Conservation (phyloP, 2,113 vertebrate species). For the Chiloscyllium plagiosum region DNA sequence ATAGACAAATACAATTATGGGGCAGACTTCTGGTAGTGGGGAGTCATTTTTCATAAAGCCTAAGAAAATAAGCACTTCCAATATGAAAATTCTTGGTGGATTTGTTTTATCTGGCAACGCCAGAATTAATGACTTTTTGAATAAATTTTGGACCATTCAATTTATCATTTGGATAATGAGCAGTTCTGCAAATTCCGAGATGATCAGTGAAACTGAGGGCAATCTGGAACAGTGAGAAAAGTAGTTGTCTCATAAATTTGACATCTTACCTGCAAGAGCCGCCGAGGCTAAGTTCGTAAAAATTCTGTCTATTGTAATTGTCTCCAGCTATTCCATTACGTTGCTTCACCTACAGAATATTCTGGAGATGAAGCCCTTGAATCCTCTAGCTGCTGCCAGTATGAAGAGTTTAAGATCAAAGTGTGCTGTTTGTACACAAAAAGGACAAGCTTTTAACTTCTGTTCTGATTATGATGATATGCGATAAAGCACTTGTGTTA, state of each 20-base stretch:
- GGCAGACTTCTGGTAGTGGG: background rate
- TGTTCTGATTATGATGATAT: background rate
- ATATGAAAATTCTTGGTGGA: background rate
- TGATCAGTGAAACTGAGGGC: no score
- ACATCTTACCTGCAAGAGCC: background rate
- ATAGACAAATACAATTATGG: background rate
- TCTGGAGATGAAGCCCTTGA: background rate
- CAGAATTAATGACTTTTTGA: constrained; percentile 24
- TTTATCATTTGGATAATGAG: background rate
- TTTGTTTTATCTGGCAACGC: background rate
- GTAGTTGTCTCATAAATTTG: constrained; percentile 7
- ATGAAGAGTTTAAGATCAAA: background rate
- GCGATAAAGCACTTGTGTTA: no score
- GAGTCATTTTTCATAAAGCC: background rate
- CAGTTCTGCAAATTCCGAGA: background rate
- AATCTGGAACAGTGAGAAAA: background rate
- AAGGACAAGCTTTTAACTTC: background rate
- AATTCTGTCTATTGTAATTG: background rate
- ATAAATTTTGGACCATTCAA: background rate
- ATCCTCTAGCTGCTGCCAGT: background rate
- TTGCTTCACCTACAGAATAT: background rate
- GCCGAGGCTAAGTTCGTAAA: background rate
- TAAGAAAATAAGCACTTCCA: background rate
- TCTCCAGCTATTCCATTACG: background rate
- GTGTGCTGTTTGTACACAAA: background rate